Base-by-base conservation (phyloP, 2,888 invertebrate species). In the Blera fallax region DNA sequence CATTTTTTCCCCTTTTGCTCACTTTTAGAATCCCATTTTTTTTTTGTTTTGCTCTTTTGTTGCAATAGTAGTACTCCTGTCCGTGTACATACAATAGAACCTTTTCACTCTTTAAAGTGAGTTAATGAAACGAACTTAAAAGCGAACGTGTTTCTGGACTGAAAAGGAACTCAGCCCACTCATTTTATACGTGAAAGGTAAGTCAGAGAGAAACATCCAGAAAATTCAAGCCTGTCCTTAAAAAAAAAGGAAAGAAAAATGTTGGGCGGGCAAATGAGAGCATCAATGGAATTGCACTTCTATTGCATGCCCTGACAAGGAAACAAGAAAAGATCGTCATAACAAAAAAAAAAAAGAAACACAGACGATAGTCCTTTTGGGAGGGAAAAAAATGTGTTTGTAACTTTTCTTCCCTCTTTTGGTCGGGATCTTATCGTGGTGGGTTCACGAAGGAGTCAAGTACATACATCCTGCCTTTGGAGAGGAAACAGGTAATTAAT, bases 401-500 rank as follows among this genome's bases (percentile, higher is more conserved):
- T n/a, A 32, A n/a, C 10, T 4, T 64, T 52, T 16, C 43, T 32
- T 69, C n/a, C n/a, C n/a, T n/a, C n/a, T 54, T 29, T 11, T 16
- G 18, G 11, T 37, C 7, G n/a, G 8, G 21, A 24, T 21, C 6
- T 60, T 32, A 6, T 62, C 29, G 29, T 43, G 74, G 24, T 21
- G 8, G n/a, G 50, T 52, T 77, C 60, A 67, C 50, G 40, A 37
- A 27, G 58, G 58, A 77, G 77, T 77, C 76, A 67, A 77, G 67
- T 40, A 24, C 58, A 58, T 77, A 67, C 67, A 67, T 60, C 32
- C 65, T 52, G 29, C 8, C 37, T 37, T 67, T 56, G 27, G 40
- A 83, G 7, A 60, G 78, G 78, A 83, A 78, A 40, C 67, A 62
- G 32, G 54, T 60, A 83, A 83, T 78, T 78, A 78, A 32, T 48